Percentiles rank a stretch among this genome's conserved stretches.
phyloP scores from a whole-genome alignment of 2,113 vertebrate species.

The Pteronura brasiliensis region DNA sequence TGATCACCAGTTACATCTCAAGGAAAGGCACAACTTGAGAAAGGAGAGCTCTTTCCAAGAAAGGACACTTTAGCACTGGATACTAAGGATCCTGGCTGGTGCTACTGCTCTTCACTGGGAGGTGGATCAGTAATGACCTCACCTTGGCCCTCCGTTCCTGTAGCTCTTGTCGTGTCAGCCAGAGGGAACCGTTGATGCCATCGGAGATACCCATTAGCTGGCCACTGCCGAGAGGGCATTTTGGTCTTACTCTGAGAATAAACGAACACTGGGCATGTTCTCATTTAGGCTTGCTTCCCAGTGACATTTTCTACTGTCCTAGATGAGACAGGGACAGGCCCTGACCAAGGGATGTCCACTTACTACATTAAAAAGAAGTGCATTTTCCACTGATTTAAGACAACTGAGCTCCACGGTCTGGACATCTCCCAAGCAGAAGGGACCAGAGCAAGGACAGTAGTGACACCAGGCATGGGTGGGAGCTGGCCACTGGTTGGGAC shows the following conservation, averaged over 20 bases:
- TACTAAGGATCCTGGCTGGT: background rate
- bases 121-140: background rate
- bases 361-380: background rate
- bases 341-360: background rate
- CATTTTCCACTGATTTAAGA: background rate
- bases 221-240: background rate
- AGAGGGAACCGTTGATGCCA: background rate
- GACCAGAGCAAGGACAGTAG: background rate
- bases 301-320: background rate
- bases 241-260: background rate
- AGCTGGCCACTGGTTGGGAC: background rate
- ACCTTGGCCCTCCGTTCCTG: background rate
- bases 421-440: background rate
- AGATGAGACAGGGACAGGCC: background rate
- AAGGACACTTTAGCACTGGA: background rate
- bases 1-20: background rate
- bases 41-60: background rate
- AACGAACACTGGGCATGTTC: background rate
- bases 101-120: background rate
- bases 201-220: background rate
- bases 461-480: background rate
- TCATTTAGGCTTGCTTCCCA: background rate
- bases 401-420: background rate
- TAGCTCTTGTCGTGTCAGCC: background rate
- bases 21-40: background rate